Evolutionary conservation across 2,888 invertebrate species (phyloP).

Genomic region (Tortrix viridana): DNA sequence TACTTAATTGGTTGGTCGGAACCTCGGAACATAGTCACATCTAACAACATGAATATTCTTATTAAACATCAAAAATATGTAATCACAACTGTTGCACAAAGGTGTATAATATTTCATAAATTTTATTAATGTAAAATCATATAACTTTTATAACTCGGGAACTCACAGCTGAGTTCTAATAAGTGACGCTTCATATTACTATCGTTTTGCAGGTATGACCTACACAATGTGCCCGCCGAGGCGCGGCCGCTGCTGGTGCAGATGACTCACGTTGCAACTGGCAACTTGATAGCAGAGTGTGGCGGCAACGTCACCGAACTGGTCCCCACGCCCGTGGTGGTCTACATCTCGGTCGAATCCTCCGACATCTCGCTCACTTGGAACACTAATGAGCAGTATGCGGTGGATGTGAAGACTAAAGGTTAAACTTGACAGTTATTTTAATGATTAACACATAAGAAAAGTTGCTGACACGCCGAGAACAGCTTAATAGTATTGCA

Average conservation of each 20-base stretch:
- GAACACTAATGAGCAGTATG: slow-evolving; percentile 89
- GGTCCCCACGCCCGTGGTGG: slow-evolving; percentile 80
- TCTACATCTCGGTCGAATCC: slow-evolving; percentile 82
- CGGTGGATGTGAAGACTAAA: slow-evolving; percentile 82
- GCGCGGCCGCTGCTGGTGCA: slow-evolving; percentile 80
- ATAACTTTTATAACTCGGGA: no score
- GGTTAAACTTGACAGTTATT: slow-evolving; percentile 58
- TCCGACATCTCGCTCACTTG: slow-evolving; percentile 82
- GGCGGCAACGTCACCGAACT: slow-evolving; percentile 67
- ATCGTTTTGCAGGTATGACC: slow-evolving; percentile 73
- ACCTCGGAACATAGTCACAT: no score
- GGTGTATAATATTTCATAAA: no score
- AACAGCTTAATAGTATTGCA: no score
- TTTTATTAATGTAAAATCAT: no score
- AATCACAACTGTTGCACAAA: no score
- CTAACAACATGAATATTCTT: no score
- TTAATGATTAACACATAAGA: no score
- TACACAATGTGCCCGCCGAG: slow-evolving; percentile 74
- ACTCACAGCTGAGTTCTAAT: not conserved
- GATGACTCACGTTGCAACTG: slow-evolving; percentile 81
- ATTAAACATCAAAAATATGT: no score
- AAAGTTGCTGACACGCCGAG: no score
- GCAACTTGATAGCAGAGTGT: slow-evolving; percentile 85
- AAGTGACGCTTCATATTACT: not conserved
- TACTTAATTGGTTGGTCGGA: no score